Base-by-base conservation (phyloP, 23 tunicate species). In the Trididemnum clinides region DNA sequence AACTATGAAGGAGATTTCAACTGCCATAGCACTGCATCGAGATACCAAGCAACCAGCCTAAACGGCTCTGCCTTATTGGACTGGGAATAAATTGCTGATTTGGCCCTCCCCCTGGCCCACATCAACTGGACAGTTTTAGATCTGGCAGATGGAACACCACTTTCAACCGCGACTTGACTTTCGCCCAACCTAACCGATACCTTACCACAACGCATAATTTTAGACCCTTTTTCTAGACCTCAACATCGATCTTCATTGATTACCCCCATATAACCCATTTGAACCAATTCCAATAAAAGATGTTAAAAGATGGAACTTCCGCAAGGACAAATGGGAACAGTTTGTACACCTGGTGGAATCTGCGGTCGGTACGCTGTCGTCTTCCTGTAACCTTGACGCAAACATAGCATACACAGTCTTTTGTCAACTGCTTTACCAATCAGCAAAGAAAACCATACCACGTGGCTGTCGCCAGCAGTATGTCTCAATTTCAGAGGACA, bases 131-230 rank as follows among this genome's bases (percentile, higher is more conserved):
- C 70, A 63, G 70, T 63, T 63, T 63, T 22, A 5, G 70, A 21
- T 63, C 70, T 6, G 70, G 70, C 70, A 63, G 70, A n/a, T 63
- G 70, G 70, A 63, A 63, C 70, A 63, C 70, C 22, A 63, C 70
- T 22, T 63, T 22, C 18, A 63, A 63, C 22, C 70, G 21, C 28
- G 70, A 63, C 70, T 22, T 63, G 18, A 22, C 70, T 63, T 63
- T 63, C 28, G 18, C 57, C 26, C 12, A 63, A 21, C 70, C 28
- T 25, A 5, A n/a, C 70, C n/a, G 70, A 22, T 6, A 18, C 70
- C 28, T n/a, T 22, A 21, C 70, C 70, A 6, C 26, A 25, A 63
- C 70, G 70, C 28, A 63, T 10, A 15, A 15, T 44, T 15, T 44
- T 44, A 15, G 54, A 44, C 10, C 54, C 54, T n/a, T n/a, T n/a